A percentile compares a stretch with the other conserved stretches of the same genome.
Conservation (phyloP, 1,140 invertebrate genomes). For the Pogonomyrmex barbatus region DNA sequence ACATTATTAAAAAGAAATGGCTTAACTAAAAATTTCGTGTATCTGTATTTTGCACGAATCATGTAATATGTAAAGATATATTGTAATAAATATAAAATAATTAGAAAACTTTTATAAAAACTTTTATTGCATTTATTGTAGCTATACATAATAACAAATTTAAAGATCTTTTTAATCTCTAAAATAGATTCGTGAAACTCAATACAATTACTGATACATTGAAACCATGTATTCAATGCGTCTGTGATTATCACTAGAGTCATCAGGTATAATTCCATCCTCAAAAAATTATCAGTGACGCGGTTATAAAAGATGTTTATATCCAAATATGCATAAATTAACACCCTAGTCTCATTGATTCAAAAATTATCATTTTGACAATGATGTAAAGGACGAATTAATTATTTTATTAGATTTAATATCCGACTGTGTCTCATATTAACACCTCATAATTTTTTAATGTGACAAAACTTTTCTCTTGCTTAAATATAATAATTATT, state of each 20-base stretch:
- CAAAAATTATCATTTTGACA: not conserved
- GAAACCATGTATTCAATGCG: not conserved
- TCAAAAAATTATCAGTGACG: conserved; percentile 22
- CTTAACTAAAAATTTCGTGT: not conserved
- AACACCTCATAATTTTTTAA: not conserved
- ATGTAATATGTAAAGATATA: too few species aligned
- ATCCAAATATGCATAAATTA: not conserved
- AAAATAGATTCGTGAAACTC: not conserved
- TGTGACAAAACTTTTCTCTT: not conserved
- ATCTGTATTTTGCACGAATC: not conserved
- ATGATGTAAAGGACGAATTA: not conserved
- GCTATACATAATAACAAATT: not conserved
- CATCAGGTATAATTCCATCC: not conserved
- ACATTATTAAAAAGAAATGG: not conserved
- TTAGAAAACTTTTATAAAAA: too few species aligned
- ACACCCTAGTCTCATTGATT: not conserved
- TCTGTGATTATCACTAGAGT: not conserved
- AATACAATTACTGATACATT: not conserved
- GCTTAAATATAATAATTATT: not conserved
- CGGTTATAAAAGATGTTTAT: not conserved
- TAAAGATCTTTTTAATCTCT: not conserved
- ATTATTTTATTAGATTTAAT: not conserved
- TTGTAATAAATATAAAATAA: too few species aligned
- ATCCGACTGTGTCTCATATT: not conserved
- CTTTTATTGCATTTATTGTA: not conserved